Evolutionary conservation across 2,113 vertebrate species (phyloP).

Genomic region (Cyanoliseus patagonus): DNA sequence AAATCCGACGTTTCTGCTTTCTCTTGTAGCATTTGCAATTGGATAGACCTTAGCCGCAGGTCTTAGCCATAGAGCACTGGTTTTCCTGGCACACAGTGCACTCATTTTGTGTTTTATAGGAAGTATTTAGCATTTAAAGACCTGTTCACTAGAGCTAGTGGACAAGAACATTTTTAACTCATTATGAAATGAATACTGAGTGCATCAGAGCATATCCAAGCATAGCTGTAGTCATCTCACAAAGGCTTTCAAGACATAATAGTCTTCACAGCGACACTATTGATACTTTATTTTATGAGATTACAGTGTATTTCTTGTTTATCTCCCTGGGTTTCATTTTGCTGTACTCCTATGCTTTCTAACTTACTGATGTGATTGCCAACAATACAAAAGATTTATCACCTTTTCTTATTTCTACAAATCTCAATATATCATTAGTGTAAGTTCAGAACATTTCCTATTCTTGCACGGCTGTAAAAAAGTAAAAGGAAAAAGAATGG

Average conservation of each 20-base stretch:
- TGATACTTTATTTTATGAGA: background rate
- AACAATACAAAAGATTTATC: background rate
- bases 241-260: background rate
- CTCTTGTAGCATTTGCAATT: background rate
- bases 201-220: background rate
- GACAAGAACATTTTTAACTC: background rate
- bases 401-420: background rate
- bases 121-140: background rate
- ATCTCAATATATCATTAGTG: background rate
- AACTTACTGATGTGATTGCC: background rate
- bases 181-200: background rate
- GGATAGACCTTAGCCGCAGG: background rate
- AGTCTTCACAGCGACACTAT: background rate
- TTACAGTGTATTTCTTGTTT: background rate
- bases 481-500: background rate
- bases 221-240: background rate
- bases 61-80: background rate
- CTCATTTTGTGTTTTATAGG: background rate
- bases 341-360: background rate
- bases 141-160: background rate
- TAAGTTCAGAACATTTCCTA: background rate
- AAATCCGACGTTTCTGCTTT: background rate
- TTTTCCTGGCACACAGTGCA: background rate
- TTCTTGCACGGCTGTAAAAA: background rate
- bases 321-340: background rate